Conservation (phyloP, 2,797 vertebrate genomes). For the Gadopsis marmoratus region DNA sequence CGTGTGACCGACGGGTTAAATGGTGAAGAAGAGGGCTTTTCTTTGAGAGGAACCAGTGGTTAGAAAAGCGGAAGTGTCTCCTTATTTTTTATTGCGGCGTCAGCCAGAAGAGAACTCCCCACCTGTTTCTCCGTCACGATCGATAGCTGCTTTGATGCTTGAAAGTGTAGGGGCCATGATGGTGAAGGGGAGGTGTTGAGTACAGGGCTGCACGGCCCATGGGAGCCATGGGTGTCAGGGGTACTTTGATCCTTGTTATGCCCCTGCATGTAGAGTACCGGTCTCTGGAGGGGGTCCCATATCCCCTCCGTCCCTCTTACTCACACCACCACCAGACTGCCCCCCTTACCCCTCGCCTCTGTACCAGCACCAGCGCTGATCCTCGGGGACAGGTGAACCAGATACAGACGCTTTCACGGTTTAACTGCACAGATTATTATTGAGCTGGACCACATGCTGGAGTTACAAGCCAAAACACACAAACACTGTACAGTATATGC, state of each 20-base stretch:
- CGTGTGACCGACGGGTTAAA: constrained; percentile 20
- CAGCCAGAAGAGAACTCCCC: constrained; percentile 50
- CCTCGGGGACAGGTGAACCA: constrained; percentile 72
- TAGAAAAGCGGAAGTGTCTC: constrained; percentile 70
- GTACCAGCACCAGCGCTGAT: constrained; percentile 61
- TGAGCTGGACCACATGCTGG: constrained; percentile 41
- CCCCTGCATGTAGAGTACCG: constrained; percentile 56
- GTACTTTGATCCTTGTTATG: constrained; percentile 74
- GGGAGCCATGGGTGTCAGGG: constrained; percentile 68
- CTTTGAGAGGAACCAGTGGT: constrained; percentile 59
- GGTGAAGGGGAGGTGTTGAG: constrained; percentile 2
- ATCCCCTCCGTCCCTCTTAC: constrained; percentile 25
- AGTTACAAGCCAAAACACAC: constrained; percentile 42
- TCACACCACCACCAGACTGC: constrained; percentile 1
- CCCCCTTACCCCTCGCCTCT: constrained; percentile 26
- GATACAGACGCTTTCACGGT: constrained; percentile 51
- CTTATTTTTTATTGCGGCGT: constrained; percentile 56
- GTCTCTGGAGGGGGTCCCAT: constrained; percentile 52
- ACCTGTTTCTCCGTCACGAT: constrained; percentile 68
- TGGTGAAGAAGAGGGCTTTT: constrained; percentile 32
- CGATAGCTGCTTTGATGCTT: constrained; percentile 70
- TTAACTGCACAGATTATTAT: constrained; percentile 29
- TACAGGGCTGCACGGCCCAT: constrained; percentile 62
- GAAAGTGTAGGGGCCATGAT: constrained; percentile 31
- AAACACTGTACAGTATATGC: constrained; percentile 8